These are phyloP conservation scores for Synchiropus splendidus DNA, from an alignment of 2,113 vertebrate species.

Conservation along the genomic window DNA sequence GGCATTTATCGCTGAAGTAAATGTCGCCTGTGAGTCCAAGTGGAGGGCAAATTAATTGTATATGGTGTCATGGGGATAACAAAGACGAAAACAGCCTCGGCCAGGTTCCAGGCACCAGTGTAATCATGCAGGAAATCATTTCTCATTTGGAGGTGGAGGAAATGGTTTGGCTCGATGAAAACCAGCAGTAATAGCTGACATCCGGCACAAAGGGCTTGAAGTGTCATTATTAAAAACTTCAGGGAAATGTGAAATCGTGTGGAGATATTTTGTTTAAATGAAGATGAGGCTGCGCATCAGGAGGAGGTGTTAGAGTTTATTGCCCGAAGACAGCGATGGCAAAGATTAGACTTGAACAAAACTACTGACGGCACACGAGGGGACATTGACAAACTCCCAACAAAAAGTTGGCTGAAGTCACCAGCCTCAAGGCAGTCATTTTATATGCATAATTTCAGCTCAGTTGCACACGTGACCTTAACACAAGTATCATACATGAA, in stretches of 20 bases:
- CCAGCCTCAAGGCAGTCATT: too few species aligned
- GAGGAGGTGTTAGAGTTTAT: too few species aligned
- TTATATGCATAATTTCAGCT: too few species aligned
- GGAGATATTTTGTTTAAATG: conserved; percentile 18
- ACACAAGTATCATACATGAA: too few species aligned
- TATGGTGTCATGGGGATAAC: conserved; percentile 26
- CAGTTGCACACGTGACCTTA: too few species aligned
- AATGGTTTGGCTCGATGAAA: conserved; percentile 23
- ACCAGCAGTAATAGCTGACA: conserved; percentile 8
- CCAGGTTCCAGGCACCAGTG: conserved; percentile 35
- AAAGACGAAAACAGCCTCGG: conserved; percentile 33
- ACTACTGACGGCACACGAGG: too few species aligned
- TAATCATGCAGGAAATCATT: conserved; percentile 46
- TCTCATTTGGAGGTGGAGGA: conserved; percentile 33
- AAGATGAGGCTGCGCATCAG: conserved; percentile 13
- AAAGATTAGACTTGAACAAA: too few species aligned
- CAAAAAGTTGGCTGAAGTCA: too few species aligned
- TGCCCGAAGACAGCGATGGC: too few species aligned
- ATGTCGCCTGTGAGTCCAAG: conserved; percentile 13
- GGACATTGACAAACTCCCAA: too few species aligned
- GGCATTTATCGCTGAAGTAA: conserved; percentile 21
- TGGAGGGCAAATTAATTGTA: conserved; percentile 27
- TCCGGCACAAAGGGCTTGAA: conserved; percentile 3
- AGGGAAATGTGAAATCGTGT: conserved; percentile 2
- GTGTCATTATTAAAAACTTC: neutral